Evolutionary conservation across 1,140 invertebrate genomes (phyloP).

Genomic region (Caenorhabditis briggsae): DNA sequence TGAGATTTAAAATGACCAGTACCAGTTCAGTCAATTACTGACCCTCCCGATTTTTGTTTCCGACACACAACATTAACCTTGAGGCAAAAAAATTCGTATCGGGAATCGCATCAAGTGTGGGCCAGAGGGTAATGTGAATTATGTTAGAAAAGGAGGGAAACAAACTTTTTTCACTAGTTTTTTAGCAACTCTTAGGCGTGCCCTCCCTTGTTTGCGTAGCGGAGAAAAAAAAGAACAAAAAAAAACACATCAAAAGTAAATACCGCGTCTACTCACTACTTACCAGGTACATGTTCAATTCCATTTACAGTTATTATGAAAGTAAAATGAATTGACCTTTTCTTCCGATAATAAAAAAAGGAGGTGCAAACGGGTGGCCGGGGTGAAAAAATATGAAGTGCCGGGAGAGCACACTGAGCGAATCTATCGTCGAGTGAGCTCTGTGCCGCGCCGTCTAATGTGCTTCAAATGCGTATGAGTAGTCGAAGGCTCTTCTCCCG

Average conservation of each 20-base stretch:
- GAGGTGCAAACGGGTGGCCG: no score
- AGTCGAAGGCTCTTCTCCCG: conserved; percentile 35
- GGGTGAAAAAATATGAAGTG: conserved; percentile 44
- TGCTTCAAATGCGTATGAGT: conserved; percentile 52
- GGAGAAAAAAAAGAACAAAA: conserved; percentile 19
- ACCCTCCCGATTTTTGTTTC: conserved; percentile 38
- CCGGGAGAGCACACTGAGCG: conserved; percentile 29
- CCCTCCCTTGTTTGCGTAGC: not conserved
- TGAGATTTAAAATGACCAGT: conserved; percentile 14
- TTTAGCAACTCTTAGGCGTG: conserved; percentile 17
- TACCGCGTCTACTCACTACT: conserved; percentile 31
- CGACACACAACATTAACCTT: conserved; percentile 39
- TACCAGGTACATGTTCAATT: conserved; percentile 44
- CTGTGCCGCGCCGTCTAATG: conserved; percentile 50
- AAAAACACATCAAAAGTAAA: conserved; percentile 24
- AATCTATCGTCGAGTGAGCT: conserved; percentile 51
- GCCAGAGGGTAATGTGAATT: conserved; percentile 29
- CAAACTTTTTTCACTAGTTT: conserved; percentile 29
- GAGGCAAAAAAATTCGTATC: conserved; percentile 14
- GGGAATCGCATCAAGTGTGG: conserved; percentile 42
- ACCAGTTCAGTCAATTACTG: conserved; percentile 49
- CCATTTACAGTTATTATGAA: conserved; percentile 21
- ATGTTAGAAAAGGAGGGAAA: not conserved
- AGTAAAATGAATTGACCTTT: conserved; percentile 13
- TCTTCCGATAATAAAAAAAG: not conserved